Evolutionary conservation across 2,113 vertebrate species (phyloP).

Genomic region (Origma solitaria): DNA sequence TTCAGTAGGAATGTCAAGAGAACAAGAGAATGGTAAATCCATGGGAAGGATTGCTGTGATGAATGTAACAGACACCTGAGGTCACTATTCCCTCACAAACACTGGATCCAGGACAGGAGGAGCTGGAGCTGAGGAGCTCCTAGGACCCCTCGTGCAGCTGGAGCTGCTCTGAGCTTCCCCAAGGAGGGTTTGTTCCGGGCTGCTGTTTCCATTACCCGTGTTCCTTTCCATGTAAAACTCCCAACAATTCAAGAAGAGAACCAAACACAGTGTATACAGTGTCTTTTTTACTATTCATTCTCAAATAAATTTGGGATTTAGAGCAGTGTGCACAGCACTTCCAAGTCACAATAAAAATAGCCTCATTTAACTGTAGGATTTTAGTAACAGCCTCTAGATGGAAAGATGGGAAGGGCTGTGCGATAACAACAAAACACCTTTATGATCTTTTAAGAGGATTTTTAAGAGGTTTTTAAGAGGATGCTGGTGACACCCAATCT

Average conservation of each 20-base stretch:
- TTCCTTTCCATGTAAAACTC: background rate
- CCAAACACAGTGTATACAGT: rapidly evolving
- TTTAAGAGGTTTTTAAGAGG: background rate
- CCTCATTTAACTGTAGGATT: background rate
- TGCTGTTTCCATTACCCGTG: background rate
- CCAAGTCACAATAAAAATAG: background rate
- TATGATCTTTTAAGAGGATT: background rate
- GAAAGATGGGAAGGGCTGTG: background rate
- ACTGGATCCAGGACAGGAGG: background rate
- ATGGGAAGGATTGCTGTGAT: background rate
- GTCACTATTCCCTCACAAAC: slow-evolving; percentile 36
- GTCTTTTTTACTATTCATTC: background rate
- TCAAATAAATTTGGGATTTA: background rate
- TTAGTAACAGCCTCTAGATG: background rate
- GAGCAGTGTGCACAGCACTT: background rate
- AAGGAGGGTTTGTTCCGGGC: background rate
- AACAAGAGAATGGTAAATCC: background rate
- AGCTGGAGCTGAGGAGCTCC: background rate
- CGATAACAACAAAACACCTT: background rate
- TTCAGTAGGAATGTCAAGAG: background rate
- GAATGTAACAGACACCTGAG: slow-evolving; percentile 32
- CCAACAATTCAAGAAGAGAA: background rate
- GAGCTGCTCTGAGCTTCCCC: background rate
- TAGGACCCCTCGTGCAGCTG: background rate
- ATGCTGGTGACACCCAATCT: background rate